These are phyloP conservation scores for Elmis aenea DNA, from an alignment of 2,888 invertebrate genomes.

Conservation along the genomic window DNA sequence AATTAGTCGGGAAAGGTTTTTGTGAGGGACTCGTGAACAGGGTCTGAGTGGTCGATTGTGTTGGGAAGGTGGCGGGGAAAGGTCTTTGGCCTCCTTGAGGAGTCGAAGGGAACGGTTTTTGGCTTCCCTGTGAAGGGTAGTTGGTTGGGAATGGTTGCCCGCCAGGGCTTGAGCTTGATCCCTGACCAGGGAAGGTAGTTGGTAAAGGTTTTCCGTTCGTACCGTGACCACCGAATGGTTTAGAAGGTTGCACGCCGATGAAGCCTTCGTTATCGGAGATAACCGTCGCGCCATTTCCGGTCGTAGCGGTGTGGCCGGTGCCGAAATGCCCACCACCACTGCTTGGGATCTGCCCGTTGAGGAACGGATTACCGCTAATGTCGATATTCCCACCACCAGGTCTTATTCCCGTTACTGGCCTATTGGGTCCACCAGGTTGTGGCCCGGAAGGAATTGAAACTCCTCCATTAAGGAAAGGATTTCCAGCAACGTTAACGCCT, in stretches of 20 bases:
- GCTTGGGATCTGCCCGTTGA: not conserved
- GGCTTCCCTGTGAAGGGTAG: constrained; percentile 2
- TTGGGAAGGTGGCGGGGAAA: no score
- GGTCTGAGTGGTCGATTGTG: no score
- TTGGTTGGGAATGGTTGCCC: constrained; percentile 1
- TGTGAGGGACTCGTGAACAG: no score
- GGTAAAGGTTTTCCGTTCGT: constrained; percentile 13
- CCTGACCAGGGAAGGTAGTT: constrained; percentile 6
- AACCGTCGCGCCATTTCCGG: constrained; percentile 37
- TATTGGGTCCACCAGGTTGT: no score
- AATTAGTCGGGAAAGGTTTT: not conserved
- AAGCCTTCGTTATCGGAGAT: constrained; percentile 35
- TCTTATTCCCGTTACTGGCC: not conserved
- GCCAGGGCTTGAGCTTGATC: no score
- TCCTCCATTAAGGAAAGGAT: constrained; percentile 36
- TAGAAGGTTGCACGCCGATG: constrained; percentile 41
- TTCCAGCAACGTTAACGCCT: constrained; percentile 21
- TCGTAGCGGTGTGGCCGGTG: constrained; percentile 11
- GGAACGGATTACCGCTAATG: constrained; percentile 2
- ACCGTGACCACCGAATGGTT: constrained; percentile 25
- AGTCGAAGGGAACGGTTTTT: no score
- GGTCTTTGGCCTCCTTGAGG: constrained; percentile 17
- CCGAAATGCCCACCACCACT: no score
- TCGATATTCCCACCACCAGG: not conserved
- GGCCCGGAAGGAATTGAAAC: no score